A percentile compares a stretch with the other conserved stretches of the same genome.
phyloP scores from a whole-genome alignment of 2,797 vertebrate species.

The Urocyon cinereoargenteus region DNA sequence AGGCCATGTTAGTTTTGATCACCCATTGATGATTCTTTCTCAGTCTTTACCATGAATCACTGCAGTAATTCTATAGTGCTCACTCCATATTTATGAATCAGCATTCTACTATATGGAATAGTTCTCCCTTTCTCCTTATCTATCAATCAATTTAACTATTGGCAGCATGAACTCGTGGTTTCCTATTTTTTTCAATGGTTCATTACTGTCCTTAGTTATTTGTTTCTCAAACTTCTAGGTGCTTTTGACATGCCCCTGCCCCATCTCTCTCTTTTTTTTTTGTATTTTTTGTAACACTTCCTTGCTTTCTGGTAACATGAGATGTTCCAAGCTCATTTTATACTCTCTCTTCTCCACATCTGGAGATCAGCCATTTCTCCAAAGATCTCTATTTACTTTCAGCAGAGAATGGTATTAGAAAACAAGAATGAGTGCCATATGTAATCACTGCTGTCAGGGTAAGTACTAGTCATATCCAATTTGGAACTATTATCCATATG shows the following conservation, averaged over 20 bases:
- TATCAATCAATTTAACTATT: neutral
- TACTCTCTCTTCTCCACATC: neutral
- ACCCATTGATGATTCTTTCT: neutral
- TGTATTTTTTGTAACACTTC: neutral
- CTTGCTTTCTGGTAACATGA: neutral
- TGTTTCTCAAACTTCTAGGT: neutral
- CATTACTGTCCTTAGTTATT: neutral
- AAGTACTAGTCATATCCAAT: neutral
- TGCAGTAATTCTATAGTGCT: neutral
- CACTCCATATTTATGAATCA: neutral
- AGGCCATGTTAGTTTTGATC: neutral
- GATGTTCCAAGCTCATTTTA: neutral
- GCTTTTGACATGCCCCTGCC: neutral
- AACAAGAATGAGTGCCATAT: neutral
- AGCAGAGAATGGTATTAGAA: neutral
- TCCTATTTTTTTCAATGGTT: neutral
- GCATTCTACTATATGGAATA: neutral
- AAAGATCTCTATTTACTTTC: slow-evolving; percentile 34
- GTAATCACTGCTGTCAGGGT: neutral
- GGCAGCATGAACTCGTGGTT: neutral
- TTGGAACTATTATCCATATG: neutral
- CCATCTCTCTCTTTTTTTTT: neutral
- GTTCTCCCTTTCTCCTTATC: neutral
- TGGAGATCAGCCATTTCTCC: neutral
- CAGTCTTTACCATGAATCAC: slow-evolving; percentile 24